These are phyloP conservation scores for Microcebus ravelobensis DNA, from an alignment of 2,113 vertebrate genomes.

Conservation along the genomic window DNA sequence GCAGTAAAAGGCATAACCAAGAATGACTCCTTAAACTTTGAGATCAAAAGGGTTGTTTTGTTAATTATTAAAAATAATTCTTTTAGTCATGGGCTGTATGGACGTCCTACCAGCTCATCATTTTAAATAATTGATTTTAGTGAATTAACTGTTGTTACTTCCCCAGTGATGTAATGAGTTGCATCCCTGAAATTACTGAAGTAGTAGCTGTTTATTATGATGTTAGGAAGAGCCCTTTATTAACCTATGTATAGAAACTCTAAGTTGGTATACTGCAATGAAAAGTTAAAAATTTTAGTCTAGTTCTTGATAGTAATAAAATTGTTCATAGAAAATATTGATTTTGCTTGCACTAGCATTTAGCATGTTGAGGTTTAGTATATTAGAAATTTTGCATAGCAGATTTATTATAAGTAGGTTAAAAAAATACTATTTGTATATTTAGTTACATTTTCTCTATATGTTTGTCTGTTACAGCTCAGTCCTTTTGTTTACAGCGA, in stretches of 20 bases:
- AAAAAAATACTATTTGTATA: constrained; percentile 29
- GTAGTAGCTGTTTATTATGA: not conserved
- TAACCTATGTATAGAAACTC: not conserved
- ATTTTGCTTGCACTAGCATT: not conserved
- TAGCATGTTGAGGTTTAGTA: not conserved
- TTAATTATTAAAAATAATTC: constrained; percentile 32
- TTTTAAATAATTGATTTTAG: constrained; percentile 33
- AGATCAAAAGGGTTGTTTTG: not conserved
- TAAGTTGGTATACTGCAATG: not conserved
- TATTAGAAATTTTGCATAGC: not conserved
- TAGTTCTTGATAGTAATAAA: not conserved
- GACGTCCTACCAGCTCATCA: not conserved
- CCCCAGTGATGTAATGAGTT: not conserved
- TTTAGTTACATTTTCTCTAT: constrained; percentile 81
- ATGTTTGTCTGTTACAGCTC: constrained; percentile 91
- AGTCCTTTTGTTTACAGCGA: constrained; percentile 99
- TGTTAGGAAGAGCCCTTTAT: not conserved
- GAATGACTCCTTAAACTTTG: not conserved
- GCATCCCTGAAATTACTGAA: not conserved
- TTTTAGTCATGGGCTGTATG: not conserved
- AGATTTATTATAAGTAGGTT: constrained; percentile 87
- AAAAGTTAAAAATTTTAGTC: not conserved
- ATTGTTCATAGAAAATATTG: not conserved
- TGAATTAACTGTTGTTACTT: not conserved
- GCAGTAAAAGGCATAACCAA: not conserved